These are phyloP conservation scores for Anabacerthia variegaticeps DNA, from an alignment of 2,797 vertebrate species.

Conservation along the genomic window DNA sequence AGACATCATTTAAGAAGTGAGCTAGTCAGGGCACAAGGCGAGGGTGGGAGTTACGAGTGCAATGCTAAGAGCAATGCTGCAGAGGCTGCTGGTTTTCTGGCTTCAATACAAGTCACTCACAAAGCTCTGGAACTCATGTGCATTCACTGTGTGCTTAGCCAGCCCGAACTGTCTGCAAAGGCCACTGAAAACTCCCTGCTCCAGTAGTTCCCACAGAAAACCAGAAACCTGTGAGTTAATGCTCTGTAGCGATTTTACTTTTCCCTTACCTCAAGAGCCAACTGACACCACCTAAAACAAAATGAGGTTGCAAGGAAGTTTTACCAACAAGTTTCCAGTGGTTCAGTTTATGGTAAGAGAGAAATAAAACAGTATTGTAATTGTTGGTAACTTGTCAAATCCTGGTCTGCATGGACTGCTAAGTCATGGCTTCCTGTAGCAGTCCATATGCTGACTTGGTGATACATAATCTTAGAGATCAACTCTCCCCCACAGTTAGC, in stretches of 20 bases:
- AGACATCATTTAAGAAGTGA: not conserved
- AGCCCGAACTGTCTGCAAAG: not conserved
- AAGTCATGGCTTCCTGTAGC: not conserved
- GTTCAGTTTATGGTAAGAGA: not conserved
- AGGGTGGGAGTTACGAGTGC: not conserved
- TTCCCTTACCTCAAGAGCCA: not conserved
- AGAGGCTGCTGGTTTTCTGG: not conserved
- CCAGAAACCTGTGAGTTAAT: not conserved
- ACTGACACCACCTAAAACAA: not conserved
- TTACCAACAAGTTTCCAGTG: not conserved
- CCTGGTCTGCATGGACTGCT: not conserved
- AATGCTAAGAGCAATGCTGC: not conserved
- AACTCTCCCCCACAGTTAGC: fast-evolving
- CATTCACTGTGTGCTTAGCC: not conserved
- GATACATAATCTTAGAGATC: not conserved
- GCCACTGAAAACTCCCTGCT: not conserved
- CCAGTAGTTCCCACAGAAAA: not conserved
- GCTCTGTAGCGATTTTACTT: not conserved
- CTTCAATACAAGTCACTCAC: not conserved
- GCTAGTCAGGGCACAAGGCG: not conserved
- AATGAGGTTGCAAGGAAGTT: not conserved
- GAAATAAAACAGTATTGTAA: not conserved
- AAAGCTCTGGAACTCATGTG: not conserved
- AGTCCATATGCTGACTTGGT: not conserved
- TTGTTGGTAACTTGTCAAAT: not conserved